A percentile compares a stretch with the other conserved stretches of the same genome.
phyloP scores from a whole-genome alignment of 2,113 vertebrate species.

The Brachypteracias leptosomus region DNA sequence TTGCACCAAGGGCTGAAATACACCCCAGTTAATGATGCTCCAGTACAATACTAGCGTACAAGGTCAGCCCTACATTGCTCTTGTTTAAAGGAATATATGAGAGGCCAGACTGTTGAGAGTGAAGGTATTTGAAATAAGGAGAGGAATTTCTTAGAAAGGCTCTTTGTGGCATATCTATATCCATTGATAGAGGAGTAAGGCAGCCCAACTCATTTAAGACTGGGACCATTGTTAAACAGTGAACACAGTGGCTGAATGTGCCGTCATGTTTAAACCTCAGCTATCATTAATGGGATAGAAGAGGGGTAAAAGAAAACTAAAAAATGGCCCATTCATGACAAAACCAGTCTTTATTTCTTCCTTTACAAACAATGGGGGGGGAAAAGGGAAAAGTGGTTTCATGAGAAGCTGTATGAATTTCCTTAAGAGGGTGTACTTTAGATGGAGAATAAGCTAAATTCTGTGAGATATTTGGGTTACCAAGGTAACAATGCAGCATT shows the following conservation, averaged over 20 bases:
- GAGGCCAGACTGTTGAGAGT: background rate
- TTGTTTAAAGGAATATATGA: background rate
- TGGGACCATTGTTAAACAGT: background rate
- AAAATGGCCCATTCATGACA: slow-evolving; percentile 34
- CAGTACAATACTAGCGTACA: background rate
- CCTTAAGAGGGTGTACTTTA: slow-evolving; percentile 68
- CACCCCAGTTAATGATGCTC: background rate
- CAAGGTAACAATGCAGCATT: slow-evolving; percentile 54
- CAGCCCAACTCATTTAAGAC: background rate
- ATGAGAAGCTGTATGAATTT: slow-evolving; percentile 34
- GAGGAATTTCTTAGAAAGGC: background rate
- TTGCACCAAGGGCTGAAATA: background rate
- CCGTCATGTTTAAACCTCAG: background rate
- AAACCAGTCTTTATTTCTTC: slow-evolving; percentile 54
- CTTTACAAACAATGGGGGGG: slow-evolving; percentile 55
- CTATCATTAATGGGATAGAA: slow-evolving; percentile 23
- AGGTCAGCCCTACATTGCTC: background rate
- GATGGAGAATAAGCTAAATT: slow-evolving; percentile 44
- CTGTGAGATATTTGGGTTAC: slow-evolving; percentile 53
- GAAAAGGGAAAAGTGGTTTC: slow-evolving; percentile 29
- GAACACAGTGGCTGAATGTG: background rate
- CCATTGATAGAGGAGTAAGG: background rate
- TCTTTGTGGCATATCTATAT: background rate
- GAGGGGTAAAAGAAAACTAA: slow-evolving; percentile 13
- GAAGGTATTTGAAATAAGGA: background rate